Conservation (phyloP, 2,113 vertebrate species). For the Setophaga kirtlandii region DNA sequence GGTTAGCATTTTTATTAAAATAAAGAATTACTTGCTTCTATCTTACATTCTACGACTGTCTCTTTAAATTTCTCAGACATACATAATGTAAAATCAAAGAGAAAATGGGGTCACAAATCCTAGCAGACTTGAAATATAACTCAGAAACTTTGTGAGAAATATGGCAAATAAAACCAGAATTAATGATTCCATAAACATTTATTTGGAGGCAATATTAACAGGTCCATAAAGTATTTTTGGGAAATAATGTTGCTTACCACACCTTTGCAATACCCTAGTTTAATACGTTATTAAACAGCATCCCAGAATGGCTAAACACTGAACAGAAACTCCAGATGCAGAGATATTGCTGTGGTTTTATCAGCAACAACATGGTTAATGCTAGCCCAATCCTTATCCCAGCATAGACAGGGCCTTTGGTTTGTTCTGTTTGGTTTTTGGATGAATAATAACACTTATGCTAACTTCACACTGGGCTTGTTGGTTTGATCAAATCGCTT, state of each 20-base stretch:
- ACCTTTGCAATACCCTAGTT: conserved; percentile 34
- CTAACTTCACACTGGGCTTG: not conserved
- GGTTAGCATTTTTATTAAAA: conserved; percentile 75
- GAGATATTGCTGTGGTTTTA: conserved; percentile 48
- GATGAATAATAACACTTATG: conserved; percentile 22
- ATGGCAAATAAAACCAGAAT: conserved; percentile 38
- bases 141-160: conserved; percentile 49
- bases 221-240: not conserved
- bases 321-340: conserved; percentile 58
- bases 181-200: conserved; percentile 46
- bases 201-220: conserved; percentile 32
- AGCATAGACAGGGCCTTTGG: conserved; percentile 29
- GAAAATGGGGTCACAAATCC: conserved; percentile 36
- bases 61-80: conserved; percentile 36
- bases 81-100: conserved; percentile 37
- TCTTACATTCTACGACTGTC: conserved; percentile 26
- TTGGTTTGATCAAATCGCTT: conserved; percentile 48
- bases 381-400: conserved; percentile 11
- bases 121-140: conserved; percentile 14
- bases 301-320: conserved; percentile 27
- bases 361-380: conserved; percentile 11
- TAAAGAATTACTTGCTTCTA: conserved; percentile 59
- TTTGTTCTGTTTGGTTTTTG: conserved; percentile 34
- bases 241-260: not conserved
- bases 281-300: conserved; percentile 47